phyloP scores from a whole-genome alignment of 2,113 vertebrate species.

The Upupa epops region DNA sequence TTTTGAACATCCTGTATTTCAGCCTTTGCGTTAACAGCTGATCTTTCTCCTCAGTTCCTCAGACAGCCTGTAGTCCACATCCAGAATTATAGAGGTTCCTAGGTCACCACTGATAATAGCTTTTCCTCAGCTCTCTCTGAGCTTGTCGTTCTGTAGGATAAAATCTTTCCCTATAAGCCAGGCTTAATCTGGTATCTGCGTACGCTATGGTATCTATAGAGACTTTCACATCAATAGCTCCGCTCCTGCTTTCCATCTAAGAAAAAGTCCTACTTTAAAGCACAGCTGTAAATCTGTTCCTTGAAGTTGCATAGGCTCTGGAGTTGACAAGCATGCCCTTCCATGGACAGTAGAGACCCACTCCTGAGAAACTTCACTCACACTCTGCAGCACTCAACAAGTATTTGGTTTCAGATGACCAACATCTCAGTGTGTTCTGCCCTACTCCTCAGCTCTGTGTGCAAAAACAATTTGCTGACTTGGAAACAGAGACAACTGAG shows the following conservation, averaged over 20 bases:
- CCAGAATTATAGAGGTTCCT: neutral
- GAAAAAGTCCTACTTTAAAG: neutral
- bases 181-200: neutral
- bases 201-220: neutral
- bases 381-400: neutral
- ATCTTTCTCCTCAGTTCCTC: neutral
- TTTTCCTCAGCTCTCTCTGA: neutral
- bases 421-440: neutral
- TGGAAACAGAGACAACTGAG: neutral
- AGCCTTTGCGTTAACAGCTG: neutral
- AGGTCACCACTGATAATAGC: neutral
- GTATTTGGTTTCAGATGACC: fast-evolving
- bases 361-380: neutral
- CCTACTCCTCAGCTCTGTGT: neutral
- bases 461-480: neutral
- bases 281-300: neutral
- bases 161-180: neutral
- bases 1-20: neutral
- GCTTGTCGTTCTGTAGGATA: neutral
- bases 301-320: neutral
- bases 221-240: neutral
- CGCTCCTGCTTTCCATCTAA: neutral
- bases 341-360: neutral
- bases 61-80: neutral
- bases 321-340: neutral